Conservation (phyloP, 2,797 vertebrate species). For the Selene dorsalis region DNA sequence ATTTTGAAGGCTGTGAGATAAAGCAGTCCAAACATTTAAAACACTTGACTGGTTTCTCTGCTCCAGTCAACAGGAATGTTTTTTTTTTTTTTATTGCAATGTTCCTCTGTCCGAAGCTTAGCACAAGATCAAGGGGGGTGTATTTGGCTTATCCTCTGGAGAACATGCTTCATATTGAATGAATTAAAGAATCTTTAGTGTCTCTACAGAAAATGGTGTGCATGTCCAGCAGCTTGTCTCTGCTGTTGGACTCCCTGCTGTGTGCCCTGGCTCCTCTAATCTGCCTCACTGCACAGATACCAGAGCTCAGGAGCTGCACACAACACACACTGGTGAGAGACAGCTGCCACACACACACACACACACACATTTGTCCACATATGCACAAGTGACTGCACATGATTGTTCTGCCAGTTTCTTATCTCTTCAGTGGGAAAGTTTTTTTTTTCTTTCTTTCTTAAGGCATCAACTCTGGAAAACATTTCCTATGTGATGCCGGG, state of each 20-base stretch:
- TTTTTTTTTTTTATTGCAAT: too few relatives aligned
- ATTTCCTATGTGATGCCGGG: slow-evolving; percentile 97
- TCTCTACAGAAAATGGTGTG: slow-evolving; percentile 90
- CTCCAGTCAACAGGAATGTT: too few relatives aligned
- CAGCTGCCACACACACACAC: not conserved
- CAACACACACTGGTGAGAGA: slow-evolving; percentile 91
- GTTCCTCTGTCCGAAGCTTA: not conserved
- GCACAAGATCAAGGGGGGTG: not conserved
- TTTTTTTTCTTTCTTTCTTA: slow-evolving; percentile 21
- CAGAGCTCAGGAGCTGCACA: slow-evolving; percentile 91
- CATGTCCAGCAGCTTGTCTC: slow-evolving; percentile 91
- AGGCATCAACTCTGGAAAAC: slow-evolving; percentile 95
- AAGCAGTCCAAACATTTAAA: too few relatives aligned
- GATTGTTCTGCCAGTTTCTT: not conserved
- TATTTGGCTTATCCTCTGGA: not conserved
- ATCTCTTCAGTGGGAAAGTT: not conserved
- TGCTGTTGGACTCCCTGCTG: slow-evolving; percentile 94
- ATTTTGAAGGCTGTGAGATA: not conserved
- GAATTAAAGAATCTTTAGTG: not conserved
- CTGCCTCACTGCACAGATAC: slow-evolving; percentile 92
- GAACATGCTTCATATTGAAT: not conserved
- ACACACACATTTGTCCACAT: not conserved
- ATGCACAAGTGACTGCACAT: not conserved
- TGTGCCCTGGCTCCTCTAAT: slow-evolving; percentile 92
- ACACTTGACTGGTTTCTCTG: too few relatives aligned